A percentile compares a stretch with the other conserved stretches of the same genome.
Conservation (phyloP, 2,797 vertebrate species). For the Columba guinea region DNA sequence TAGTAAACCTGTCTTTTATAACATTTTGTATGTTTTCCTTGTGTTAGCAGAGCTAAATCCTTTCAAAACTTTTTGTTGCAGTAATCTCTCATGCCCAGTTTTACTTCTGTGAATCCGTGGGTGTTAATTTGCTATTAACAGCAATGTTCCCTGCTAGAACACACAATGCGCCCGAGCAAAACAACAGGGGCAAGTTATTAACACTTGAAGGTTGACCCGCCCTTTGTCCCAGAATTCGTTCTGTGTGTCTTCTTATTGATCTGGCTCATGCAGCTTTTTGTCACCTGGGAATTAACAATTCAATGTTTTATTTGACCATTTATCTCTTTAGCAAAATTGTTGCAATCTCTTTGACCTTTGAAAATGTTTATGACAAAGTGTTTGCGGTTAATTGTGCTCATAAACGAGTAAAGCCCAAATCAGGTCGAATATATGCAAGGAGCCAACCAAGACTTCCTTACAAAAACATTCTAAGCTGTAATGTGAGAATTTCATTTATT, state of each 20-base stretch:
- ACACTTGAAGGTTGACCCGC: constrained; percentile 70
- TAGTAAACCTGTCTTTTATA: constrained; percentile 39
- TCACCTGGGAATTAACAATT: constrained; percentile 73
- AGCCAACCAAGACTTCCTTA: neutral
- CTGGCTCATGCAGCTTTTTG: constrained; percentile 63
- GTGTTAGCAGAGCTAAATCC: constrained; percentile 13
- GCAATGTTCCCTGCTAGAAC: constrained; percentile 12
- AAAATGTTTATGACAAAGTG: constrained; percentile 73
- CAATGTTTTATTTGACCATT: constrained; percentile 76
- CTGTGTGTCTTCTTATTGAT: constrained; percentile 73
- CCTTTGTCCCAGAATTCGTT: constrained; percentile 73
- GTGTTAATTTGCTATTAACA: constrained; percentile 1
- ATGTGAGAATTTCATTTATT: neutral
- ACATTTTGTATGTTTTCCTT: neutral
- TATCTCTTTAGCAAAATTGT: constrained; percentile 77
- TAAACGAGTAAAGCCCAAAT: constrained; percentile 59
- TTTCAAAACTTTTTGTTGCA: neutral
- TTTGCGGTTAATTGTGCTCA: constrained; percentile 70
- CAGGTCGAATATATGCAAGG: neutral
- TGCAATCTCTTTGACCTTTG: constrained; percentile 78
- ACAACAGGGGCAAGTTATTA: constrained; percentile 68
- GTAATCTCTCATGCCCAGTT: neutral
- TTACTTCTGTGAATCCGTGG: neutral
- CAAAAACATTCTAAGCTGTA: neutral
- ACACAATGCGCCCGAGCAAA: constrained; percentile 14